Evolutionary conservation across 2,113 vertebrate species (phyloP).

Genomic region (Lophura nycthemera): DNA sequence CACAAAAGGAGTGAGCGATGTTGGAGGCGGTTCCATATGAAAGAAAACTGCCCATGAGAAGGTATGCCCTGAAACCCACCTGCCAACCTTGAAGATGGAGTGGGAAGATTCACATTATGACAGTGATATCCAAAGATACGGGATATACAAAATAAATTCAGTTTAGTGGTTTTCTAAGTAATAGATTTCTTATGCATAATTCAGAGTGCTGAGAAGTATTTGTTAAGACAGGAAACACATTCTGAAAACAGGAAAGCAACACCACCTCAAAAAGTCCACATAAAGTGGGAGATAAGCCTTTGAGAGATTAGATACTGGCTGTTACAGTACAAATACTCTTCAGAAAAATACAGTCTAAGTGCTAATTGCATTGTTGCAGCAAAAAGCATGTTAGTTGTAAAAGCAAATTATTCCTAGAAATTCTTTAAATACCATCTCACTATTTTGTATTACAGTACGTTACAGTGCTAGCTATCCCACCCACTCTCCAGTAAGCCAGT

Average conservation of each 20-base stretch:
- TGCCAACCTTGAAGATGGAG: not conserved
- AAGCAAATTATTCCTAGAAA: not conserved
- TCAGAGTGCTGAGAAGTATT: slow-evolving; percentile 14
- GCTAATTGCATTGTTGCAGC: not conserved
- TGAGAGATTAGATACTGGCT: not conserved
- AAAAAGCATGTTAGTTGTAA: not conserved
- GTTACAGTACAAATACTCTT: slow-evolving; percentile 4
- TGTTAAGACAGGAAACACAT: slow-evolving; percentile 26
- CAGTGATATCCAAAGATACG: rapidly evolving
- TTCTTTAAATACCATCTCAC: not conserved
- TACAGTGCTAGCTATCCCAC: slow-evolving; percentile 2
- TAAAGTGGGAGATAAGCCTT: slow-evolving; percentile 7
- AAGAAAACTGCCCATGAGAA: not conserved
- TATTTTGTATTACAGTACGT: not conserved
- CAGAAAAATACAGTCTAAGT: slow-evolving; percentile 13
- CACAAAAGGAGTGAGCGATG: not conserved
- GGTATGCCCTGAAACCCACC: not conserved
- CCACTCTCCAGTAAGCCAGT: not conserved
- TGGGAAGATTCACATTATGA: not conserved
- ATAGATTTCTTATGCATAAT: not conserved
- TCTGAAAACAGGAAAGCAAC: slow-evolving; percentile 36
- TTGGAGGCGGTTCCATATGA: not conserved
- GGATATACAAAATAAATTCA: not conserved
- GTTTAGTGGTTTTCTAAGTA: not conserved
- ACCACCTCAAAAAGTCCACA: slow-evolving; percentile 1